Evolutionary conservation across 2,888 invertebrate genomes (phyloP).

Genomic region (Apodemia zela): DNA sequence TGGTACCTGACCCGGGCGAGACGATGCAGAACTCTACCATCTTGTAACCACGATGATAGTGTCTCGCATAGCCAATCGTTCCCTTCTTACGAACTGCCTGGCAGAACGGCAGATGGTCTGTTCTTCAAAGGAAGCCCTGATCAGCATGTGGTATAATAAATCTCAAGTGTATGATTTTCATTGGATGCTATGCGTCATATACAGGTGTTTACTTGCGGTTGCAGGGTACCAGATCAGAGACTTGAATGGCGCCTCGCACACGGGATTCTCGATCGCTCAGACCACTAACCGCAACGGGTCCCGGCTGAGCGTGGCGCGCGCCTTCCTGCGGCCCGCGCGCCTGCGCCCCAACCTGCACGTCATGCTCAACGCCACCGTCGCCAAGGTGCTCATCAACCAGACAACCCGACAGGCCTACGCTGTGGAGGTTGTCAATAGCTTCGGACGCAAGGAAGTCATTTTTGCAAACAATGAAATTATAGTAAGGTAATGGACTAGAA

Average conservation of each 20-base stretch:
- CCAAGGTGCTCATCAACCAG: constrained; percentile 87
- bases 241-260: constrained; percentile 88
- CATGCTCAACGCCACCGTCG: constrained; percentile 90
- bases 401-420: constrained; percentile 87
- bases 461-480: constrained; percentile 86
- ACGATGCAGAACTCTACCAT: no score
- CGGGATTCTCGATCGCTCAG: constrained; percentile 93
- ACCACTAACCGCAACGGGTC: constrained; percentile 93
- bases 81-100: no score
- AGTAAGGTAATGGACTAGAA: constrained; percentile 67
- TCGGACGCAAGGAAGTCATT: constrained; percentile 78
- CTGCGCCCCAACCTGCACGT: constrained; percentile 89
- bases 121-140: no score
- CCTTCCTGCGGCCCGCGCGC: constrained; percentile 90
- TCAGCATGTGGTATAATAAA: no score
- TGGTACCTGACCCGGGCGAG: no score
- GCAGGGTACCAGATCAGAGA: constrained; percentile 87
- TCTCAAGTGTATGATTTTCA: no score
- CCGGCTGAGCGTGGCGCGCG: constrained; percentile 88
- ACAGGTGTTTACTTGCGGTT: constrained; percentile 7
- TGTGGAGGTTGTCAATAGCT: constrained; percentile 84
- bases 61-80: no score
- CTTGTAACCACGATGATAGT: no score
- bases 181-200: no score
- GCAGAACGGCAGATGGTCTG: no score